Conservation (phyloP, 1,140 invertebrate genomes). For the Anagrus nilaparvatae region DNA sequence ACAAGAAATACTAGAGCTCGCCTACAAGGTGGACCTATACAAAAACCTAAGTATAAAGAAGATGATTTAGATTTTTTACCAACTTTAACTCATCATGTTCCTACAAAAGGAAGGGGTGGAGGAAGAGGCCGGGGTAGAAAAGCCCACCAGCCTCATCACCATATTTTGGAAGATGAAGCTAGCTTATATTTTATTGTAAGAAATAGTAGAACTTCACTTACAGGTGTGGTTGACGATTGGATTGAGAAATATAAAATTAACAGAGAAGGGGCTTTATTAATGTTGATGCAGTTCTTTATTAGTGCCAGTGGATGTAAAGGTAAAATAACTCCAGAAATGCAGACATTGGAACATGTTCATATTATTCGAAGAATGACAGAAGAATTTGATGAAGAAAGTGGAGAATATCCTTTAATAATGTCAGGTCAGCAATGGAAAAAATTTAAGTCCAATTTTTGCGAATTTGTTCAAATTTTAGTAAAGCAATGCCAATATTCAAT, state of each 20-base stretch:
- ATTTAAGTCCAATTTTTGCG: slow-evolving; percentile 91
- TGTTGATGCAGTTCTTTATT: slow-evolving; percentile 98
- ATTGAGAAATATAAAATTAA: slow-evolving; percentile 94
- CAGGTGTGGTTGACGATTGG: slow-evolving; percentile 95
- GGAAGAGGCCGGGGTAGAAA: slow-evolving; percentile 40
- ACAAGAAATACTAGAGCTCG: slow-evolving; percentile 41
- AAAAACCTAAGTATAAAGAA: slow-evolving; percentile 39
- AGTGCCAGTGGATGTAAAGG: slow-evolving; percentile 96
- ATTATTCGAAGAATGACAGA: slow-evolving; percentile 98
- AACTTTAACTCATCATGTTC: slow-evolving; percentile 12
- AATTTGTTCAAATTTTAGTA: slow-evolving; percentile 94
- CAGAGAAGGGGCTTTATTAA: slow-evolving; percentile 80
- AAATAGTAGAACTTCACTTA: slow-evolving; percentile 67
- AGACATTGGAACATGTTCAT: slow-evolving; percentile 88
- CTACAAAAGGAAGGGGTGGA: slow-evolving; percentile 24
- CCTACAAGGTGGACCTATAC: slow-evolving; percentile 35
- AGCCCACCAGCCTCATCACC: slow-evolving; percentile 40
- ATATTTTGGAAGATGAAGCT: slow-evolving; percentile 65
- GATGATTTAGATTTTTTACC: slow-evolving; percentile 36
- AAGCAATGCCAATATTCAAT: slow-evolving; percentile 98
- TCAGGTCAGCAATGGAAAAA: slow-evolving; percentile 95
- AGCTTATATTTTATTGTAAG: slow-evolving; percentile 73
- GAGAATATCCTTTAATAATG: slow-evolving; percentile 98
- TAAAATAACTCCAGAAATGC: slow-evolving; percentile 87
- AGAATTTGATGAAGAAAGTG: slow-evolving; percentile 98